phyloP scores from a whole-genome alignment of 2,888 invertebrate genomes.

The Pollenia labialis region DNA sequence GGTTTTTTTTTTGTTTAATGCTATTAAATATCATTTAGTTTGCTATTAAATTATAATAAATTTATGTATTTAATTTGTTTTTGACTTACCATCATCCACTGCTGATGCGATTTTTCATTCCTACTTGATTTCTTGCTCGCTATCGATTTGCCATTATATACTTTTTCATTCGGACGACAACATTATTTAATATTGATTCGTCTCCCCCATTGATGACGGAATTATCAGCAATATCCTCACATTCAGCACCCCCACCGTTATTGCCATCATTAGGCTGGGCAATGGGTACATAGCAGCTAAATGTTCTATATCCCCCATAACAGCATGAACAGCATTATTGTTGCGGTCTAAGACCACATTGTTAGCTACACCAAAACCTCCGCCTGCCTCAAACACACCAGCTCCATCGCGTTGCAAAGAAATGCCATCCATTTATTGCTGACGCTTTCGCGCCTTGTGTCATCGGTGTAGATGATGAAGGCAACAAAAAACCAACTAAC shows the following conservation, averaged over 20 bases:
- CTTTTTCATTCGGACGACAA: conserved; percentile 76
- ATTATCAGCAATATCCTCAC: conserved; percentile 63
- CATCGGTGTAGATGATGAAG: conserved; percentile 90
- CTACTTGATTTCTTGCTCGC: conserved; percentile 72
- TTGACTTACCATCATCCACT: conserved; percentile 77
- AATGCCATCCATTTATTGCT: conserved; percentile 77
- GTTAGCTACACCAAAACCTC: conserved; percentile 70
- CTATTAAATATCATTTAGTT: too few species aligned
- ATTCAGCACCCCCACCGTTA: conserved; percentile 38
- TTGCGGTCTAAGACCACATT: conserved; percentile 68
- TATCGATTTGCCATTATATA: conserved; percentile 72
- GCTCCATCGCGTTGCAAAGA: conserved; percentile 74
- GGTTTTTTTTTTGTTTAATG: background rate
- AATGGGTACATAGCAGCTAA: conserved; percentile 73
- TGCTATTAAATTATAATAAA: too few species aligned
- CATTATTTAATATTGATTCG: conserved; percentile 79
- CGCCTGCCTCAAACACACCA: conserved; percentile 70
- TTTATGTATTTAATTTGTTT: background rate
- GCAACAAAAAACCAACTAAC: conserved; percentile 95
- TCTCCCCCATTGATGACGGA: conserved; percentile 77
- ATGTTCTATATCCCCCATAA: conserved; percentile 24
- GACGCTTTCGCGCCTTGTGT: conserved; percentile 77
- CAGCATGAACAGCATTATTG: conserved; percentile 51
- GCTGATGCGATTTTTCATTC: conserved; percentile 64
- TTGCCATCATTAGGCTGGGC: conserved; percentile 77